Base-by-base conservation (phyloP, 1,140 invertebrate species). In the Onthophagus taurus region DNA sequence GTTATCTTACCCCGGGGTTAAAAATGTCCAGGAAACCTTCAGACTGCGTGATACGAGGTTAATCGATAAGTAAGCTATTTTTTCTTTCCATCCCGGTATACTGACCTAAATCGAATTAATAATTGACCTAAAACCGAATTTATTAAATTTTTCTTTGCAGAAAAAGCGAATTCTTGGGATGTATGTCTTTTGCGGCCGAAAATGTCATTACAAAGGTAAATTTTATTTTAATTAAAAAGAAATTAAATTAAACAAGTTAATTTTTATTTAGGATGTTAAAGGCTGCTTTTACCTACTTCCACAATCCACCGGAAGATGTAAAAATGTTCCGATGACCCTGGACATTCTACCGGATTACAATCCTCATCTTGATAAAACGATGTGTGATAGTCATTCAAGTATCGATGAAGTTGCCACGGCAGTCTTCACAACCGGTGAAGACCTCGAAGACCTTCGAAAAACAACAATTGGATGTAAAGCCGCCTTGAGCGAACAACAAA, bases 91-190 rank as follows among this genome's bases (percentile, higher is more conserved):
- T n/a, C n/a, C n/a, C n/a, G n/a, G n/a, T n/a, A n/a, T n/a, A n/a
- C n/a, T n/a, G n/a, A n/a, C n/a, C n/a, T n/a, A n/a, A n/a, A n/a
- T n/a, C n/a, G n/a, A n/a, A n/a, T n/a, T n/a, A n/a, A n/a, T n/a
- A n/a, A n/a, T n/a, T n/a, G n/a, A n/a, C n/a, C n/a, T n/a, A n/a
- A n/a, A n/a, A n/a, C n/a, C n/a, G n/a, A n/a, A n/a, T 33, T 13
- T 33, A 14, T 33, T 16, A 14, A 14, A 2, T 33, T 57, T 53
- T 60, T 68, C 61, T 56, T 75, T 75, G 2, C 73, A 84, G 81
- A 66, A 73, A 78, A 53, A 84, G 81, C 69, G 81, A 85, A 65
- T 83, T 85, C 63, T 64, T 85, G 63, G 83, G 83, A 69, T 85
- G 81, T 61, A 77, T 81, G 72, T 83, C 79, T 52, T 83, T 85